Evolutionary conservation across 2,888 invertebrate species (phyloP), one percentile per base, ranked within the genome.

Genomic region (Onthophagus sagittarius): DNA sequence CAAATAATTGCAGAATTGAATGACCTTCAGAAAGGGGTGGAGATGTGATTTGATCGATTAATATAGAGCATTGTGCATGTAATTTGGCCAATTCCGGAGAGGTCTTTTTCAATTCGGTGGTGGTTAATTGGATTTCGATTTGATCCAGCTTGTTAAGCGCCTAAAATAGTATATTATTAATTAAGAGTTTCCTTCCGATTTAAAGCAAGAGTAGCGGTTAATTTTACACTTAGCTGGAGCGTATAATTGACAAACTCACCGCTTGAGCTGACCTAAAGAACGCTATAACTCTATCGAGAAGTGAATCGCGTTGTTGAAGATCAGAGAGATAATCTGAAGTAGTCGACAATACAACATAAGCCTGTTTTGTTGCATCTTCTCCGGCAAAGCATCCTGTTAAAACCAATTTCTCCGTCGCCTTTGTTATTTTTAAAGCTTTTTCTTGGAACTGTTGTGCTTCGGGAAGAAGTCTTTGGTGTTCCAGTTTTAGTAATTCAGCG

Each of bases 381-480:
- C 91, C 91, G 15, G 91, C 92, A 79, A 92, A 91, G 80, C 91
- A 91, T 33, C 92, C 92, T 2, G 91, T 88, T 15, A 90, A 88
- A 65, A 91, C 89, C 74, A 94, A 87, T 80, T 92, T 91, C 83
- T 94, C 94, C 13, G 93, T 94, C 62, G 92, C 92, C 80, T 92
- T 90, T 15, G 94, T 91, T 79, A 94, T 91, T 83, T 91, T 92
- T 71, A 94, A 85, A 5, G 93, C 91, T 78, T 90, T 89, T 82
- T 94, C 94, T 82, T 94, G 92, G 74, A 93, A 86, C 75, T 91
- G 89, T 86, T 91, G 88, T 23, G 93, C 93, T 84, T 93, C 92
- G 23, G 88, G 87, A 78, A 93, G 89, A 79, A 92, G 87, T 81
- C 91, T 91, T 74, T 87, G 88, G 80, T 94, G 89, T 79, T 92